Conservation (phyloP, 1,140 invertebrate genomes). For the Trachymyrmex cornetzi region DNA sequence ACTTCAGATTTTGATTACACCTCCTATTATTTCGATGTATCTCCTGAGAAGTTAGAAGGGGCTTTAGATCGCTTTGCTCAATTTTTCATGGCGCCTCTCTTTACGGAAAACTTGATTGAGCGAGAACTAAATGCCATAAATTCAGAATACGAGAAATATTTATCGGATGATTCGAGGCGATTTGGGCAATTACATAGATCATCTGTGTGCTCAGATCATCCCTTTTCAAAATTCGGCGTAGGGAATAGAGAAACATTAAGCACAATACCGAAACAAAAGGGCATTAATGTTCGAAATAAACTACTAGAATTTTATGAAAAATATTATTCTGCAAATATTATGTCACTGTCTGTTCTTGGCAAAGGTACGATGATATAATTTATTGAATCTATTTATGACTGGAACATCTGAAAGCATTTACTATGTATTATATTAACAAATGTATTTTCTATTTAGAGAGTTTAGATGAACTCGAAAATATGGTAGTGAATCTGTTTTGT, state of each 20-base stretch:
- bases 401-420: background rate
- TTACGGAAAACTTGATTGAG: constrained; percentile 96
- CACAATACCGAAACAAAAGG: constrained; percentile 92
- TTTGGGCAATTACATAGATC: too few species aligned
- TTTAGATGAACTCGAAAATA: constrained; percentile 94
- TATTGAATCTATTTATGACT: background rate
- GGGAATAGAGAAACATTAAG: constrained; percentile 95
- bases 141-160: constrained; percentile 98
- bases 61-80: constrained; percentile 98
- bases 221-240: constrained; percentile 96
- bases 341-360: constrained; percentile 95
- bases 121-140: constrained; percentile 98
- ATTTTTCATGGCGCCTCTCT: constrained; percentile 97
- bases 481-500: constrained; percentile 93
- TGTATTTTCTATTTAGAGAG: constrained; percentile 88
- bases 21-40: constrained; percentile 98
- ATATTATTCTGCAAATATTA: constrained; percentile 98
- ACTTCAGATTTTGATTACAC: constrained; percentile 96
- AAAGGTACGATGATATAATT: constrained; percentile 90
- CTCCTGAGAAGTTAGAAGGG: constrained; percentile 92
- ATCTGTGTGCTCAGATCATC: constrained; percentile 92
- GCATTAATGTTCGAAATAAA: constrained; percentile 94
- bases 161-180: constrained; percentile 95
- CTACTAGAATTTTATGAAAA: constrained; percentile 96
- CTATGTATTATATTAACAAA: constrained; percentile 8